Conservation (phyloP, 2,797 vertebrate genomes). For the Mastacembelus armatus region DNA sequence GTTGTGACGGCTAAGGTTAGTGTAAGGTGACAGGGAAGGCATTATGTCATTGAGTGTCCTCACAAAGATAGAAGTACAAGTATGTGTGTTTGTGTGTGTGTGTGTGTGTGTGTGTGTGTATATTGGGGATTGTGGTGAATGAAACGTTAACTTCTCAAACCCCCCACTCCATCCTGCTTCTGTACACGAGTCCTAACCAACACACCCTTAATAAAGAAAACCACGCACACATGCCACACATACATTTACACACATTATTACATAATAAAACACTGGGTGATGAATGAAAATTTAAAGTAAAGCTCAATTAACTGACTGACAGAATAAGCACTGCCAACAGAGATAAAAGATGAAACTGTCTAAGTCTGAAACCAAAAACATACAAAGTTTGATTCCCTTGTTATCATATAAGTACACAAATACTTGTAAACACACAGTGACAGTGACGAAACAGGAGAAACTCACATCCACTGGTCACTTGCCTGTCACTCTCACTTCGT, state of each 20-base stretch:
- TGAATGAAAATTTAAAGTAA: no score
- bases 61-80: no score
- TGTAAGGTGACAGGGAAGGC: no score
- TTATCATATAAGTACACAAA: background rate
- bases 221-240: no score
- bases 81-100: no score
- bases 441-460: background rate
- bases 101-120: slow-evolving; percentile 10
- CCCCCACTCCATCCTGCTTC: slow-evolving; percentile 42
- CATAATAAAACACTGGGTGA: no score
- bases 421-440: no score
- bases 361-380: background rate
- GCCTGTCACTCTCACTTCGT: slow-evolving; percentile 15
- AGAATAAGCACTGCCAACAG: background rate
- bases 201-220: slow-evolving; percentile 3
- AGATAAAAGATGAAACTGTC: background rate
- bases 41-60: no score
- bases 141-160: slow-evolving; percentile 71
- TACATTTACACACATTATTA: no score
- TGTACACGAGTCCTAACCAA: slow-evolving; percentile 21
- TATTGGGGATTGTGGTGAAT: slow-evolving; percentile 61
- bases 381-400: background rate
- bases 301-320: no score
- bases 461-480: slow-evolving; percentile 12
- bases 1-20: no score